Evolutionary conservation across 2,797 vertebrate genomes (phyloP).

Genomic region (Calcarius lapponicus): DNA sequence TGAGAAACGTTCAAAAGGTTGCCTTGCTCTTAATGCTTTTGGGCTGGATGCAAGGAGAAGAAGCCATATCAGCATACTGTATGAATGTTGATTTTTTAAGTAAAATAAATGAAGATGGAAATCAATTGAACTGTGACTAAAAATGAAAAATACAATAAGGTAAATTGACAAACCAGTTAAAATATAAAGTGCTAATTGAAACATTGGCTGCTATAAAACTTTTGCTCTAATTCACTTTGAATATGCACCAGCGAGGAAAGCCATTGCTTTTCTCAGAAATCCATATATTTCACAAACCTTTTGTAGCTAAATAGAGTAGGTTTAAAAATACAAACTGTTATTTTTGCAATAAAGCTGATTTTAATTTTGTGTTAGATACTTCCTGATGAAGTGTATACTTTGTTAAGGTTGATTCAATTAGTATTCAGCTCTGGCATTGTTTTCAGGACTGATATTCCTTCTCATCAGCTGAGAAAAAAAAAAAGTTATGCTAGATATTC

Average conservation of each 20-base stretch:
- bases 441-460: background rate
- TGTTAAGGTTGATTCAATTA: background rate
- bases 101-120: constrained; percentile 3
- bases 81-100: fast-evolving
- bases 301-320: background rate
- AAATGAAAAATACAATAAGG: background rate
- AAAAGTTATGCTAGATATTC: background rate
- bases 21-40: background rate
- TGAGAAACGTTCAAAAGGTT: background rate
- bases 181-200: constrained; percentile 15
- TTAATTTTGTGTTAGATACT: background rate
- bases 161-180: constrained; percentile 46
- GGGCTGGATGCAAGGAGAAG: background rate
- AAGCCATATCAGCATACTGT: background rate
- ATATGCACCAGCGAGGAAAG: background rate
- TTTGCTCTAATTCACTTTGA: background rate
- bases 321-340: background rate
- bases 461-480: background rate
- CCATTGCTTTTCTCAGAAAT: constrained; percentile 14
- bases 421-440: background rate
- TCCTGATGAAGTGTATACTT: background rate
- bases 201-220: background rate
- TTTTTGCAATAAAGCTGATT: background rate
- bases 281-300: background rate
- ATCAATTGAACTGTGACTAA: background rate